Base-by-base conservation (phyloP, 2,888 invertebrate species). In the Melanotus villosus region DNA sequence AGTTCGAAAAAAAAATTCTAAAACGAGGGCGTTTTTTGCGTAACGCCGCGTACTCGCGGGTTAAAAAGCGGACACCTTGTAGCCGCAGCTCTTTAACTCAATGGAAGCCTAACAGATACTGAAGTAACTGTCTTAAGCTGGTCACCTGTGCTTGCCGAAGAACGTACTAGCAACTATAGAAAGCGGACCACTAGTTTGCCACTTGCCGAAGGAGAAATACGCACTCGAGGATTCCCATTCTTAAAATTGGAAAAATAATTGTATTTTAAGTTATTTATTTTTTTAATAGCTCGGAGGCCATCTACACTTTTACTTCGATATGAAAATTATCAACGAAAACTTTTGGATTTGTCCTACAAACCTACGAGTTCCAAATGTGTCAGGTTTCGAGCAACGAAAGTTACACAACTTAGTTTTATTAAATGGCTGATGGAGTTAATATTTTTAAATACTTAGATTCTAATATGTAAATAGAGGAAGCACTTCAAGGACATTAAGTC, bases 41-140 rank as follows among this genome's bases (percentile, higher is more conserved):
- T 4, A 19, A 36, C 54, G 38, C 57, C 57, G 38, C 57, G 36
- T 38, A 9, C 12, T 38, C 23, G 38, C 57, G 57, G 38, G 23
- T 50, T 26, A n/a, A 10, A 54, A 36, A 19, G 38, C 26, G 30
- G 41, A 21, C 52, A 38, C 56, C 38, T 54, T 38, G n/a, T n/a
- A 38, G 32, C 36, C 34, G 38, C 56, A 50, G 21, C 66, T 66
- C 62, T 70, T 64, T 70, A 73, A 67, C 71, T 69, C 67, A 59
- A 65, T 68, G 75, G 63, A 71, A 64, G 72, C 60, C 70, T 60
- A 74, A 71, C 70, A 69, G 69, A 72, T 65, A 76, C 74, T 74
- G 70, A 76, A n/a, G 72, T 76, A 76, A 76, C 76, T 75, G 75
- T 75, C 75, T 73, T 71, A 68, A 71, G 71, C 69, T 67, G 50